Conservation (phyloP, 2,113 vertebrate genomes). For the Heterochromis multidens region DNA sequence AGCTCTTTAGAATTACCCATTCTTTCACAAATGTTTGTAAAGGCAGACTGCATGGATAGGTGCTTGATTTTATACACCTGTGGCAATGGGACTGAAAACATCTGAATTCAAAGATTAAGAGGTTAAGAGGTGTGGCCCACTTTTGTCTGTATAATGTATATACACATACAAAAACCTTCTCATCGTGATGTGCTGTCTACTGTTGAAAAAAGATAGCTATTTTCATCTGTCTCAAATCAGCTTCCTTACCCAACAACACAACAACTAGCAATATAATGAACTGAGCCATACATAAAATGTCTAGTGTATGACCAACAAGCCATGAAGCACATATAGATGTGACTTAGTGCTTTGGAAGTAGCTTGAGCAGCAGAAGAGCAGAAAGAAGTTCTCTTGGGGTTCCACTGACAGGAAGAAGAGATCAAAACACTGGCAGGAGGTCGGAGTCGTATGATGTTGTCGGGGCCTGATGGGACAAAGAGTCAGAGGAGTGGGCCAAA, state of each 20-base stretch:
- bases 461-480: background rate
- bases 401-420: conserved; percentile 4
- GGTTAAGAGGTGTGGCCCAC: background rate
- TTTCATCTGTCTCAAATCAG: background rate
- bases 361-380: background rate
- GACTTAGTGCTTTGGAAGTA: conserved; percentile 8
- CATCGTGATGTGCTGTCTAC: background rate
- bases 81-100: background rate
- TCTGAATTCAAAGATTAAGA: background rate
- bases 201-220: background rate
- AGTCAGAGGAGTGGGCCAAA: background rate
- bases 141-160: background rate
- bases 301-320: background rate
- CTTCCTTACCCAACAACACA: background rate
- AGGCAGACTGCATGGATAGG: too few relatives aligned
- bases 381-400: background rate
- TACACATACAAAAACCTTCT: background rate
- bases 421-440: background rate
- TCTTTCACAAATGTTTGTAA: too few relatives aligned
- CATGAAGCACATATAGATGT: background rate
- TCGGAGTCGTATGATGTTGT: conserved; percentile 1
- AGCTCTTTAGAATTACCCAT: too few relatives aligned
- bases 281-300: background rate
- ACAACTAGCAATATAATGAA: background rate
- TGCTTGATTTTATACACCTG: background rate